Conservation (phyloP, 2,113 vertebrate species). For the Apodemus speciosus region DNA sequence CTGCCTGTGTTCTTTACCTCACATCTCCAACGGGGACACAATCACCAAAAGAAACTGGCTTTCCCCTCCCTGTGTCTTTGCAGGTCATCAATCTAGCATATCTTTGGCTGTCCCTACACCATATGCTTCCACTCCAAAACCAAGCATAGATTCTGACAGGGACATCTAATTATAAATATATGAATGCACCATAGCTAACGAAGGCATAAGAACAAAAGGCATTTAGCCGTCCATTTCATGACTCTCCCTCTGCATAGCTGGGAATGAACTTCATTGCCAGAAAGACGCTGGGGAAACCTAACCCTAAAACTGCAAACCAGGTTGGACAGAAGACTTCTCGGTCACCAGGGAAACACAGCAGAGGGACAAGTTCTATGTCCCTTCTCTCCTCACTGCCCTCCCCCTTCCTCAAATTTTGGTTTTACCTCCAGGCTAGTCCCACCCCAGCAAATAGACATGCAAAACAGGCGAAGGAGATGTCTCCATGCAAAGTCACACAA, state of each 20-base stretch:
- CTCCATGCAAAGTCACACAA: neutral
- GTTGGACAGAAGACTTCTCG: neutral
- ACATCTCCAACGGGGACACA: fast-evolving
- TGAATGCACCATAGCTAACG: neutral
- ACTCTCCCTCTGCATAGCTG: neutral
- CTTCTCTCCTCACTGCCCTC: neutral
- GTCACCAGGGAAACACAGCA: neutral
- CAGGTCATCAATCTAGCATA: neutral
- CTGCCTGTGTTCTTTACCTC: neutral
- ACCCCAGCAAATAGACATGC: neutral
- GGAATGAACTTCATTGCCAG: neutral
- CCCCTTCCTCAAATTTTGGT: neutral
- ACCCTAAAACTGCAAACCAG: neutral
- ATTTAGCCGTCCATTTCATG: neutral
- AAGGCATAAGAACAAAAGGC: slow-evolving; percentile 21
- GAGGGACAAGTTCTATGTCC: neutral
- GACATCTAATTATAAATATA: neutral
- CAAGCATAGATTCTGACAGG: neutral
- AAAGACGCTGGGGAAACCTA: neutral
- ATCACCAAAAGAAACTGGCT: neutral
- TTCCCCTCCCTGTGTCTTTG: neutral
- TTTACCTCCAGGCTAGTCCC: neutral
- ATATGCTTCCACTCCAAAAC: neutral
- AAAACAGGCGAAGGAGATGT: neutral
- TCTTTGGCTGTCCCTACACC: neutral